phyloP scores from a whole-genome alignment of 2,888 invertebrate genomes.

The Pseudanteris insignis region DNA sequence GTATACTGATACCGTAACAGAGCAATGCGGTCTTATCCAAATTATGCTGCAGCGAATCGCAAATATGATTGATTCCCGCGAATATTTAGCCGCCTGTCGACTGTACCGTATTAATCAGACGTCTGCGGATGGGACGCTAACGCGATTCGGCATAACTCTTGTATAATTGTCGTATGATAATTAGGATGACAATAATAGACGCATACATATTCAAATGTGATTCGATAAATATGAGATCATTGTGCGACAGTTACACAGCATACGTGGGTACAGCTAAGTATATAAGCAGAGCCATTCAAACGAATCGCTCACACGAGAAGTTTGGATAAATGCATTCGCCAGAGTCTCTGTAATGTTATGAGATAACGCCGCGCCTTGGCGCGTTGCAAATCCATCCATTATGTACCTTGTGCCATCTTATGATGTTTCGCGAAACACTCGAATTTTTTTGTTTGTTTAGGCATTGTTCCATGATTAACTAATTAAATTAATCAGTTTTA shows the following conservation, averaged over 20 bases:
- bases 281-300: constrained; percentile 31
- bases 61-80: constrained; percentile 51
- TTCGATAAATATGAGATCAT: constrained; percentile 40
- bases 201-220: constrained; percentile 39
- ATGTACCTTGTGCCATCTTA: too few relatives aligned
- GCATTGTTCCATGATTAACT: too few relatives aligned
- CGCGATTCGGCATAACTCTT: constrained; percentile 44
- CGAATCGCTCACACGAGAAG: constrained; percentile 20
- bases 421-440: too few relatives aligned
- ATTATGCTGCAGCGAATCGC: constrained; percentile 39
- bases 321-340: constrained; percentile 24
- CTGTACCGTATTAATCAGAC: constrained; percentile 49
- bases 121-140: constrained; percentile 42
- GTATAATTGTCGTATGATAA: constrained; percentile 45
- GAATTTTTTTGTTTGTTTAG: too few relatives aligned
- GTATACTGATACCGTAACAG: constrained; percentile 43
- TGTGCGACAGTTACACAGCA: constrained; percentile 28
- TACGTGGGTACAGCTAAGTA: constrained; percentile 19
- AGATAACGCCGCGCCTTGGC: too few relatives aligned
- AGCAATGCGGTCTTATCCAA: constrained; percentile 42
- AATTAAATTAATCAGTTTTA: too few relatives aligned
- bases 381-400: too few relatives aligned
- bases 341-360: too few relatives aligned
- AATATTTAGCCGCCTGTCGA: constrained; percentile 49
- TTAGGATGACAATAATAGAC: constrained; percentile 45